Evolutionary conservation across 1,140 invertebrate species (phyloP), one percentile per base, ranked within the genome.

Genomic region (Trichonephila clavipes): DNA sequence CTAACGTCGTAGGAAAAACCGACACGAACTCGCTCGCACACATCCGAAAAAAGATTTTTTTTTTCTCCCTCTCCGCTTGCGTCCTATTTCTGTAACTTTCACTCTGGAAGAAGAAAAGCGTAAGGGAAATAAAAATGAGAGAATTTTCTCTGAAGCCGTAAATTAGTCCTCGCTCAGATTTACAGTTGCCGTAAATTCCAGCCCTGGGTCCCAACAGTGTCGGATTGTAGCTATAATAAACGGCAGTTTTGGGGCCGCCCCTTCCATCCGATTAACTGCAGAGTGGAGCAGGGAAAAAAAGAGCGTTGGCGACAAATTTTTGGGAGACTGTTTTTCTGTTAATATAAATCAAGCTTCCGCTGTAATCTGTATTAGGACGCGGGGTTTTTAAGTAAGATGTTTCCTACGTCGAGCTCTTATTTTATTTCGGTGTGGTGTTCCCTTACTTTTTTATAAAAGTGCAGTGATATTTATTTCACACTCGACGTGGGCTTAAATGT

Each of bases 161-260:
- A 90, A 90, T 90, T 90, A 90, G 89, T 82, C 51, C 72, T 34
- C 44, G 69, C 66, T 82, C 89, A 90, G 89, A 90, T 90, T 90
- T 90, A 90, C 89, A 90, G 89, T 62, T 82, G 89, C 89, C 89
- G 89, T 90, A 90, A 90, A 90, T 90, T 82, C 72, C 89, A 40
- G 64, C 19, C 87, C 87, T 18, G 69, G 72, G 89, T 90, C 89
- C 89, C 89, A 61, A 72, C 87, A 89, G 66, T 72, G 62, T 89
- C 44, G 87, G 87, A 72, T 89, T 72, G 72, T 90, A 64, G 51
- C 58, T 82, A 82, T 90, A 90, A 89, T 89, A 89, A 89, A 89
- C 88, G 88, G 88, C 88, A 77, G 88, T 89, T 72, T 58, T 40
- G 88, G 69, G 88, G 40, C 88, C 66, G 16, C 83, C 58, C 58